phyloP scores from a whole-genome alignment of 2,797 vertebrate genomes.

The Sardinella longiceps region DNA sequence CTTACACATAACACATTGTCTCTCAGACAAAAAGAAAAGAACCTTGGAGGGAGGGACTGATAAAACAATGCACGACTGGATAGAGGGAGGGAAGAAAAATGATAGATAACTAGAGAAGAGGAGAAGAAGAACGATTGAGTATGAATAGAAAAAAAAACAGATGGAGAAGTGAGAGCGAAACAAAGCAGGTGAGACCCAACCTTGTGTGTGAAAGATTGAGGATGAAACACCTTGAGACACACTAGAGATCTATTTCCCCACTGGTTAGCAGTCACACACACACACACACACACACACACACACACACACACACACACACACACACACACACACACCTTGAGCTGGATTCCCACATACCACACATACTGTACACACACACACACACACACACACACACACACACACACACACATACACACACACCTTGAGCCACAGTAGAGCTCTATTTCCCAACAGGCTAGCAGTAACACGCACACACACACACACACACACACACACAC shows the following conservation, averaged over 20 bases:
- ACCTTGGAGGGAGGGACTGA: not conserved
- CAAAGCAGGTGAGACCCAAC: not conserved
- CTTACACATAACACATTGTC: too few relatives aligned
- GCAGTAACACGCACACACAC: not conserved
- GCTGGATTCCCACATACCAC: too few relatives aligned
- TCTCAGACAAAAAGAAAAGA: not conserved
- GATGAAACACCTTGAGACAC: slow-evolving; percentile 41
- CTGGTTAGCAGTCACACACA: too few relatives aligned
- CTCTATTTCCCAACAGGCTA: too few relatives aligned
- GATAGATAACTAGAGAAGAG: not conserved
- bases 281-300: too few relatives aligned
- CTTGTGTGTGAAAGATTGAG: too few relatives aligned
- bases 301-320: too few relatives aligned
- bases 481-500: not conserved
- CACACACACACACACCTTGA: too few relatives aligned
- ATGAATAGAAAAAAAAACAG: too few relatives aligned
- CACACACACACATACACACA: slow-evolving; percentile 5
- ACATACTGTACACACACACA: too few relatives aligned
- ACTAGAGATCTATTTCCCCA: too few relatives aligned
- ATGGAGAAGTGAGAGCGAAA: not conserved
- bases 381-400: slow-evolving; percentile 3
- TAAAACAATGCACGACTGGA: not conserved
- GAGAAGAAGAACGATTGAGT: not conserved
- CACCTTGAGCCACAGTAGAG: too few relatives aligned
- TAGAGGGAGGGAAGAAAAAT: not conserved